These are phyloP conservation scores for Mus musculus DNA, from an alignment of 2,113 vertebrate genomes.

Conservation along the genomic window DNA sequence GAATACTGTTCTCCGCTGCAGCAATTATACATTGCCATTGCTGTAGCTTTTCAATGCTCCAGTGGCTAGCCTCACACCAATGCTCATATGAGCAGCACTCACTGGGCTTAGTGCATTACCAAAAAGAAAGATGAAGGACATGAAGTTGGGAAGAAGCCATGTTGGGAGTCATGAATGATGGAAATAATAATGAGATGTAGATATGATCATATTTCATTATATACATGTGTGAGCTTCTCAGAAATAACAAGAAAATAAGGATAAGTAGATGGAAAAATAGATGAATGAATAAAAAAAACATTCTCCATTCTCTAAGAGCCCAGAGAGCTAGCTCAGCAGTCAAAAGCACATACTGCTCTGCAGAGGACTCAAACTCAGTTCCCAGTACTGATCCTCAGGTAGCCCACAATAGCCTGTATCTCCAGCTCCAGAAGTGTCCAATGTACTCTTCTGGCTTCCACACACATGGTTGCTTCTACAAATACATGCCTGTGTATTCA, in stretches of 20 bases:
- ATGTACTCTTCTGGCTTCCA: background rate
- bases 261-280: background rate
- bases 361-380: background rate
- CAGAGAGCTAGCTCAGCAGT: background rate
- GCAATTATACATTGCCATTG: background rate
- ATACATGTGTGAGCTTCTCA: background rate
- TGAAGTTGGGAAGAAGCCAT: background rate
- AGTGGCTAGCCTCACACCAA: background rate
- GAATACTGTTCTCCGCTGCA: background rate
- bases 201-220: background rate
- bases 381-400: background rate
- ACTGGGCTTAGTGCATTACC: background rate
- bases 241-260: background rate
- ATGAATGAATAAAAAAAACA: background rate
- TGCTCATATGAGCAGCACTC: too few relatives aligned
- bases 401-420: background rate
- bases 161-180: background rate
- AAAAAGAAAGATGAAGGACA: background rate
- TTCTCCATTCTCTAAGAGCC: background rate
- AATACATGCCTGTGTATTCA: background rate
- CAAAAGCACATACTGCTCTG: background rate
- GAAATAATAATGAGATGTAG: background rate
- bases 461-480: background rate
- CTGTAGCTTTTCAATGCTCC: background rate
- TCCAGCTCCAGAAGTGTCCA: background rate